Evolutionary conservation across 2,797 vertebrate genomes (phyloP), one percentile per base, ranked within the genome.

Genomic region (Siniperca undulata): DNA sequence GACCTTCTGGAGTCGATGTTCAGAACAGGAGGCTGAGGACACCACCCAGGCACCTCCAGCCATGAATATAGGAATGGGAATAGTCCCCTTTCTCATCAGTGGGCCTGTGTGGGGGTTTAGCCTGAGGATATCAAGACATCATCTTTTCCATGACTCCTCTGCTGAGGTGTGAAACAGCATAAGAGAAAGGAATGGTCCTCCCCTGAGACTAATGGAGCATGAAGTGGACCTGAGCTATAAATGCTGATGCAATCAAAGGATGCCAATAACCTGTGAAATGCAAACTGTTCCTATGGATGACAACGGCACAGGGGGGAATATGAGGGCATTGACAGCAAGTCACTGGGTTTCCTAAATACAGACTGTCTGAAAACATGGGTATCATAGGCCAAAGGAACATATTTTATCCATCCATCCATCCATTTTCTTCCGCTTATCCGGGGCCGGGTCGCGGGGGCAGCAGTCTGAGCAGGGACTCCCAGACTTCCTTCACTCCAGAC

Each of bases 211-310:
- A 95, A 95, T 92, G 90, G 88, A 89, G 90, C 84, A 71, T 89
- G 89, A 93, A 91, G 90, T 89, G 81, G 90, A 91, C 88, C 88
- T 89, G 90, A 91, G 86, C 85, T 78, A 92, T 85, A 89, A 94
- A 91, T 86, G 93, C 91, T 92, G 92, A 94, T 92, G 93, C 93
- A 94, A 95, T 95, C 93, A 90, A 91, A 92, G 70, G 73, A 87
- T 58, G 84, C 85, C 94, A 95, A 93, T 92, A 93, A 93, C 83
- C 90, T 93, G 92, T 93, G 92, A 95, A 94, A 95, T 94, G 83
- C 89, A 91, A 92, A 92, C 83, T 73, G 87, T 91, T 92, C 74
- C 70, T 78, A 79, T 84, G 77, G 83, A 88, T 79, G 88, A 83
- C 80, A 86, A 59, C n/a, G 67, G 78, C 78, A 72, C 50, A 69